Conservation (phyloP, 1,140 invertebrate species). For the Dendroctonus valens region DNA sequence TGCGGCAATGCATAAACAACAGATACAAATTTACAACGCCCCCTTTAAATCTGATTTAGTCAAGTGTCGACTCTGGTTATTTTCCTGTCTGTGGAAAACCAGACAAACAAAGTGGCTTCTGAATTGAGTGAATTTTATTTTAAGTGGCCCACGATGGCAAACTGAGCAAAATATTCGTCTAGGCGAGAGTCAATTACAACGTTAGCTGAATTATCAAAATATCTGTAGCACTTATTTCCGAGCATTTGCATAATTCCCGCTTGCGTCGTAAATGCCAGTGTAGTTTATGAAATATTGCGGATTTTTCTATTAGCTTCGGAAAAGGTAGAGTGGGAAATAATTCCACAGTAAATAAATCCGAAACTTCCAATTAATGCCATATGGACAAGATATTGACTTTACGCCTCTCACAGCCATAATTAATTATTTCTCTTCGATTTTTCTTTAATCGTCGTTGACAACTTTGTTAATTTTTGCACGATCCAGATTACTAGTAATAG, state of each 20-base stretch:
- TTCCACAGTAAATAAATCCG: conserved; percentile 5
- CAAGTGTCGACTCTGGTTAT: conserved; percentile 9
- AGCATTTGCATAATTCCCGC: too few relatives aligned
- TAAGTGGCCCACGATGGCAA: too few relatives aligned
- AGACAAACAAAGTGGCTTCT: background rate
- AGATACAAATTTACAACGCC: conserved; percentile 4
- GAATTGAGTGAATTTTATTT: too few relatives aligned
- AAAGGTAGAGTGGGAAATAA: background rate
- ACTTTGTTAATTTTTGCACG: conserved; percentile 17
- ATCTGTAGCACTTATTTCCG: too few relatives aligned
- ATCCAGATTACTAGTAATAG: conserved; percentile 8
- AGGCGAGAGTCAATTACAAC: too few relatives aligned
- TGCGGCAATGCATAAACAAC: conserved; percentile 9
- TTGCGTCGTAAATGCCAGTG: too few relatives aligned
- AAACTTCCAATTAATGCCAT: conserved; percentile 15
- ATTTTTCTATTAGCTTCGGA: background rate
- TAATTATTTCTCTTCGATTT: conserved; percentile 25
- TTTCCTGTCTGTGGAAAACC: background rate
- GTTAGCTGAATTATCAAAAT: too few relatives aligned
- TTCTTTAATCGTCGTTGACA: conserved; percentile 8
- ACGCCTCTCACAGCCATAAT: conserved; percentile 18
- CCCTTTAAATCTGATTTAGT: conserved; percentile 14
- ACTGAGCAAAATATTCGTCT: too few relatives aligned
- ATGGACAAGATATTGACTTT: conserved; percentile 20
- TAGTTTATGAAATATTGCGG: background rate